Base-by-base conservation (phyloP, 1,140 invertebrate species). In the Parapsyche elsis region DNA sequence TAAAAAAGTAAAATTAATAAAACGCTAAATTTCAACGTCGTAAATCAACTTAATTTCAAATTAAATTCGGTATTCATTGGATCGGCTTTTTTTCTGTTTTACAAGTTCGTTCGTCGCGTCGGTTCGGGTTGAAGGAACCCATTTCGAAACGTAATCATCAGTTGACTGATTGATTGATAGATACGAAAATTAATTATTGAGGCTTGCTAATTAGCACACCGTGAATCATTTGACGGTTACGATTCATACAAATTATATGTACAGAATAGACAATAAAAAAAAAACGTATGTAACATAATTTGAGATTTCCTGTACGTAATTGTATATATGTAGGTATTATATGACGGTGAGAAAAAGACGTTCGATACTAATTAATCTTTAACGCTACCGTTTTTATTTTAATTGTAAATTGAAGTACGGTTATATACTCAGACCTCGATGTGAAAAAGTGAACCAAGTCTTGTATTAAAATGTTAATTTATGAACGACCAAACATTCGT, bases 301-400 rank as follows among this genome's bases (percentile, higher is more conserved):
- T 26, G 64, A 67, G 64, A 67, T 67, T 67, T 67, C 64, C 64
- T 67, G 64, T 67, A 67, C 21, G 64, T 61, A 67, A 67, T 67
- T 67, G 9, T 67, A 23, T 30, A 23, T 67, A 23, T 30, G 23
- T 67, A 26, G 10, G 24, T 24, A 67, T 26, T 67, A 10, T 30
- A 23, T 26, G 21, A 67, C 24, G 19, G 64, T 67, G 64, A 67
- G 64, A 67, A 67, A 67, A 64, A 26, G 7, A 26, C 14, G 59
- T 61, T 61, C 59, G 59, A 61, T 61, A 61, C 59, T 9, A 53
- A 53, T 53, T 53, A 53, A 14, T 53, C 16, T 53, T 46, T 46
- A 5, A 53, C 16, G 49, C 49, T 53, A 53, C 16, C 16, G 49
- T 14, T 53, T 53, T 53, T 53, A 53, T 53, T 53, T 53, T 53